A percentile compares a stretch with the other conserved stretches of the same genome.
Evolutionary conservation across 2,888 invertebrate species (phyloP).

Genomic region (Bruchidius siliquastri): DNA sequence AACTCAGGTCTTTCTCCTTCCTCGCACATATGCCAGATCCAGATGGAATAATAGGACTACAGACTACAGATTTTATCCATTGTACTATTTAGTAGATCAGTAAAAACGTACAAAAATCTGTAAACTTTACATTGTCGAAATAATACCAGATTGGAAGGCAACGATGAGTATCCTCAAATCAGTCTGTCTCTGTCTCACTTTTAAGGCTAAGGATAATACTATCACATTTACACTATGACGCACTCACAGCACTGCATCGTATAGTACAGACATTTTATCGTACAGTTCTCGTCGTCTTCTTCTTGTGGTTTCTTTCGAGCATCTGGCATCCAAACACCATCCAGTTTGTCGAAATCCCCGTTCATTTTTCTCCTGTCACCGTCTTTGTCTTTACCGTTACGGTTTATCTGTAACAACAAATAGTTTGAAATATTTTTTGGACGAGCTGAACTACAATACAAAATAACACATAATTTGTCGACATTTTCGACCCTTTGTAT

Average conservation of each 20-base stretch:
- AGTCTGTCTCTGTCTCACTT: background rate
- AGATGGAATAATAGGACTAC: no score
- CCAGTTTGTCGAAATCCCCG: slow-evolving; percentile 25
- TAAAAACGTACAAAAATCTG: no score
- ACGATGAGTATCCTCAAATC: background rate
- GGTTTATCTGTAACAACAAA: background rate
- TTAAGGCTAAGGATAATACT: background rate
- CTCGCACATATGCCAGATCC: no score
- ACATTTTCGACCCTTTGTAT: no score
- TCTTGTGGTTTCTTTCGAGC: slow-evolving; percentile 7
- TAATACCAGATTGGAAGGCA: no score
- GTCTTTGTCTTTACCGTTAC: slow-evolving; percentile 18
- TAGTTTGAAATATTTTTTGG: background rate
- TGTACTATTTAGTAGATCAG: no score
- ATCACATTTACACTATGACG: slow-evolving; percentile 37
- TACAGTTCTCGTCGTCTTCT: slow-evolving; percentile 54
- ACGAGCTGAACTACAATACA: no score
- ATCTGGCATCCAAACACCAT: slow-evolving; percentile 23
- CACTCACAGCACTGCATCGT: slow-evolving; percentile 63
- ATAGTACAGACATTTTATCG: slow-evolving; percentile 59
- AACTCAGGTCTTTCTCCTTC: no score
- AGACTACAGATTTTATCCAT: no score
- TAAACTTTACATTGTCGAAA: no score
- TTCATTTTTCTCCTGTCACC: slow-evolving; percentile 24
- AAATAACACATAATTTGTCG: no score